Base-by-base conservation (phyloP, 2,888 invertebrate species). In the Aphidius colemani region DNA sequence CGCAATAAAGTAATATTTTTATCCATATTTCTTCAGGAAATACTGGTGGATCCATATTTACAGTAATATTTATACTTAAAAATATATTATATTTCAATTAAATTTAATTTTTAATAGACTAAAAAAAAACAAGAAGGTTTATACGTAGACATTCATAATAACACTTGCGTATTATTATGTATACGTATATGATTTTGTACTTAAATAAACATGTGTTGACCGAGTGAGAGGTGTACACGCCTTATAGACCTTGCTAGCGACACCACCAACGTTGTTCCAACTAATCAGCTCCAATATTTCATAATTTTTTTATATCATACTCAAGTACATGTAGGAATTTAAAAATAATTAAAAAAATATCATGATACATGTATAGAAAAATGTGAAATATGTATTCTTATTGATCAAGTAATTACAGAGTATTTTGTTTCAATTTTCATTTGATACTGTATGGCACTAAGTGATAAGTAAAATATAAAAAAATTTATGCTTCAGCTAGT, bases 11-110 rank as follows among this genome's bases (percentile, higher is more conserved):
- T 64, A 83, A 76, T 67, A 83, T 83, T 70, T 82, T 82, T 53
- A 82, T 82, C 82, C 82, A 83, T 70, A 83, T 82, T 71, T 82
- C 82, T 66, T 82, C 82, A 48, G 82, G 82, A 70, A 82, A 80
- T 68, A 82, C 77, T 49, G 81, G 77, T 53, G 82, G 81, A 79
- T 82, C 82, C 82, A 82, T 82, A 61, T 45, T 62, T 55, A 44
- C 13, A 48, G 3, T 6, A 13, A 11, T 11, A 48, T 48, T 13
- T 7, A 13, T 48, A 7, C 7, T 7, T 48, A 7, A 48, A 10
- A 6, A 48, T 48, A 30, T 30, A 30, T 30, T 5, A 30, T 30
- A 5, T 2, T 5, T 30, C 30, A 30, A 39, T 53, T 30, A 11
- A 53, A 62, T 57, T 53, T 66, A 65, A 63, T 41, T 9, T 56